Percentiles rank a stretch among this genome's conserved stretches.
Conservation (phyloP, 2,113 vertebrate species). For the Lichenostomus cassidix region DNA sequence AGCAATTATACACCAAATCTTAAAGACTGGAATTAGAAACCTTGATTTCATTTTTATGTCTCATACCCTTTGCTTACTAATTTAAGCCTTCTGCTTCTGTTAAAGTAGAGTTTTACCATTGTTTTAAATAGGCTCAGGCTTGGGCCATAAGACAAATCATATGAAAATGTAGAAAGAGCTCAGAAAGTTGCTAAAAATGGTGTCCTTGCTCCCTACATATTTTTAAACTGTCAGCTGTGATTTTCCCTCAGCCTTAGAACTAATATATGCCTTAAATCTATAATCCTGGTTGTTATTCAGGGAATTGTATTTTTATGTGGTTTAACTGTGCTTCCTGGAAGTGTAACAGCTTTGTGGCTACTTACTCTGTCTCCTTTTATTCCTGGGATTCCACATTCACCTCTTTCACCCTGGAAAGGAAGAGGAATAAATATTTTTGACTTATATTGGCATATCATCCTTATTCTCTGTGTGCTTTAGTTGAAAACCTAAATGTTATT, state of each 20-base stretch:
- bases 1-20: neutral
- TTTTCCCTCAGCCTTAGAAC: neutral
- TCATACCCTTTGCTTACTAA: neutral
- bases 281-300: neutral
- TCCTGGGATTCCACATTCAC: slow-evolving; percentile 89
- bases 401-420: slow-evolving; percentile 83
- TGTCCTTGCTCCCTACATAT: neutral
- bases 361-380: slow-evolving; percentile 89
- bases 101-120: neutral
- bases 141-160: neutral
- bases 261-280: neutral
- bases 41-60: neutral
- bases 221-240: neutral
- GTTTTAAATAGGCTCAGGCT: neutral
- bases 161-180: neutral
- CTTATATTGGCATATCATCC: neutral
- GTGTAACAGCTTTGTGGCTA: neutral
- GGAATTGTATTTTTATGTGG: neutral
- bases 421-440: neutral
- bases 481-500: neutral
- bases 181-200: neutral
- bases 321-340: neutral
- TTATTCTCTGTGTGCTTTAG: neutral
- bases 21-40: neutral
- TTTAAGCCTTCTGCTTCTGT: neutral